Percentiles rank a stretch among this genome's conserved stretches.
These are phyloP conservation scores for Camponotus fellah DNA, from an alignment of 2,888 invertebrate genomes.

Conservation along the genomic window DNA sequence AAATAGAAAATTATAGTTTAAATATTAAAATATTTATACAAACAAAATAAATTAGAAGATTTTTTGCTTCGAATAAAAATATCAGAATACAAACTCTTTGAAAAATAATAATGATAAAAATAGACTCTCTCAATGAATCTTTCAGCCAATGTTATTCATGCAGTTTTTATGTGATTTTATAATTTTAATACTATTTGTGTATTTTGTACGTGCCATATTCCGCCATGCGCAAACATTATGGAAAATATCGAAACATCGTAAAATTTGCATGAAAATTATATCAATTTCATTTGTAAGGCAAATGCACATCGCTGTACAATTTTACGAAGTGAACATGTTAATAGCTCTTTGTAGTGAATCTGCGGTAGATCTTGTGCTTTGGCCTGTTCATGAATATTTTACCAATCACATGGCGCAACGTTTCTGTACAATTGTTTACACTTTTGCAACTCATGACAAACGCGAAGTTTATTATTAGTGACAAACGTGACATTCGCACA, in stretches of 20 bases:
- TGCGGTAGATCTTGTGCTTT: conserved; percentile 29
- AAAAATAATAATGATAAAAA: conserved; percentile 4
- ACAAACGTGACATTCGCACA: background rate
- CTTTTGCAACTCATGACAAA: background rate
- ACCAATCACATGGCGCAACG: background rate
- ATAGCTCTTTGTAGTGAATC: conserved; percentile 2
- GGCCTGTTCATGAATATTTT: conserved; percentile 41
- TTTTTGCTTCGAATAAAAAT: background rate
- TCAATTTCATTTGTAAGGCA: conserved; percentile 44
- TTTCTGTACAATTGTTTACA: conserved; percentile 17
- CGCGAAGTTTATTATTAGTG: background rate
- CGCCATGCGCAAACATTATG: background rate
- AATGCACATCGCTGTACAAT: conserved; percentile 7
- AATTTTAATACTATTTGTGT: background rate
- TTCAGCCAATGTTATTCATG: conserved; percentile 16
- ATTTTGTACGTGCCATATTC: background rate
- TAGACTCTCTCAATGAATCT: background rate
- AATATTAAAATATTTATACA: background rate
- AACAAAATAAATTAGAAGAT: background rate
- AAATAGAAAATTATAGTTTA: background rate
- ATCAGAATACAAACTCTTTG: background rate
- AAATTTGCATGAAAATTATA: conserved; percentile 47
- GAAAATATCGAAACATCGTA: conserved; percentile 17
- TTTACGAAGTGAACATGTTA: conserved; percentile 39
- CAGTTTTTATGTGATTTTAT: background rate